Percentiles rank a stretch among this genome's conserved stretches.
These are phyloP conservation scores for Pimpla rufipes DNA, from an alignment of 2,888 invertebrate species.

Conservation along the genomic window DNA sequence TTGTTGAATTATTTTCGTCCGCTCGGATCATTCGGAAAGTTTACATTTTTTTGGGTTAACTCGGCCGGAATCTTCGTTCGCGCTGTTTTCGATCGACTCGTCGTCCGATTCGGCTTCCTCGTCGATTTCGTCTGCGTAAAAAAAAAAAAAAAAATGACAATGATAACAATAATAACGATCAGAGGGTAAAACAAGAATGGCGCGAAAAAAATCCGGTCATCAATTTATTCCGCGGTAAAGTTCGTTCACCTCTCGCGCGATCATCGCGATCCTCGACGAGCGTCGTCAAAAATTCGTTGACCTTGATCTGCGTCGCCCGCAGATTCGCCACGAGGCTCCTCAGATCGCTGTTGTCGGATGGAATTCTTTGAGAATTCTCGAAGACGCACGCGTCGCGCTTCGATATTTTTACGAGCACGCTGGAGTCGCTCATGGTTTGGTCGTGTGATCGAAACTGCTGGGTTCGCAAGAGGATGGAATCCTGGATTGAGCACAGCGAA, in stretches of 20 bases:
- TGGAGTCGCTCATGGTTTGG: conserved; percentile 47
- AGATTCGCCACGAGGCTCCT: conserved; percentile 73
- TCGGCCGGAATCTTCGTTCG: conserved; percentile 66
- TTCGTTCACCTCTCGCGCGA: conserved; percentile 64
- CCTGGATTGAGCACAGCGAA: too few species aligned
- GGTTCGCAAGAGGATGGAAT: too few species aligned
- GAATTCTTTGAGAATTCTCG: conserved; percentile 40
- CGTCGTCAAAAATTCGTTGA: conserved; percentile 79
- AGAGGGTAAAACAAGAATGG: neutral
- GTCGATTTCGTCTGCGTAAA: conserved; percentile 69
- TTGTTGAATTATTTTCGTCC: conserved; percentile 24
- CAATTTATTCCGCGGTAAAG: conserved; percentile 35
- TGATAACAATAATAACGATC: too few species aligned
- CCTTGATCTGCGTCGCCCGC: conserved; percentile 74
- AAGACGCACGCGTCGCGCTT: conserved; percentile 59
- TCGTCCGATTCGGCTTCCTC: conserved; percentile 69
- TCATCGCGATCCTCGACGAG: conserved; percentile 72
- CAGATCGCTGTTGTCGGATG: conserved; percentile 64
- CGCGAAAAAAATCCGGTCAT: conserved; percentile 19
- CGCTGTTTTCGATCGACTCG: conserved; percentile 71
- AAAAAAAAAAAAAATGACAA: conserved; percentile 12
- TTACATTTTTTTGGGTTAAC: conserved; percentile 79
- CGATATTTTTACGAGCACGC: conserved; percentile 57
- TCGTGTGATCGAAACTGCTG: neutral
- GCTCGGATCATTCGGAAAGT: conserved; percentile 66